Evolutionary conservation across 2,113 vertebrate species (phyloP), one percentile per base, ranked within the genome.

Genomic region (Equus przewalskii): DNA sequence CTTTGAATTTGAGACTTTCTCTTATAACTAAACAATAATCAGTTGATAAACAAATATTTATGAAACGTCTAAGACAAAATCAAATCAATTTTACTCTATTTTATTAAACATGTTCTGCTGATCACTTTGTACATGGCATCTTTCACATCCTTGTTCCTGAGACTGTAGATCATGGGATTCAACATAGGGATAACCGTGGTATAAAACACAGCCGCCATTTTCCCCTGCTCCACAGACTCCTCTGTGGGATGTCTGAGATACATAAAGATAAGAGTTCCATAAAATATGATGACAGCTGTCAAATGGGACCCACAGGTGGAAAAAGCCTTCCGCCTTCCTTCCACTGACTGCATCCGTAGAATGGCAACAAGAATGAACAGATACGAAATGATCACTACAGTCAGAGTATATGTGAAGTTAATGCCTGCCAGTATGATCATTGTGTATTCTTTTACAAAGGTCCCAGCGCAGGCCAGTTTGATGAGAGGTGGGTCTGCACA

Each of bases 401-500:
- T 12, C 16, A 98, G 13, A 5, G 98, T 98, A 18, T 95, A 97
- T 0, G 93, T 97, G 70, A 98, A 89, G 78, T 98, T 98, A 64
- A 98, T 93, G 0, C 97, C 91, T 0, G 97, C 98, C 33, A 98
- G 96, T 3, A 96, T 19, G 1, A 33, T 22, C 95, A 98, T 98
- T 0, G 96, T 84, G 0, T 97, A 97, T 5, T 98, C 95, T 3
- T 96, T 98, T 44, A 96, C 28, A 0, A 91, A 10, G 0, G 95
- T 98, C 56, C 98, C 49, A 0, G 98, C 95, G 0, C 98, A 98
- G 28, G 98, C 96, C 46, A 91, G 89, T 0, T 89, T 95, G 78
- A 98, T 98, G 78, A 98, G 98, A 65, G 98, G 98, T 24, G 97
- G 98, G 0, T 98, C 98, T 1, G 98, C 98, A 72, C 98, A 98